Evolutionary conservation across 2,113 vertebrate genomes (phyloP).

Genomic region (Mastomys coucha): DNA sequence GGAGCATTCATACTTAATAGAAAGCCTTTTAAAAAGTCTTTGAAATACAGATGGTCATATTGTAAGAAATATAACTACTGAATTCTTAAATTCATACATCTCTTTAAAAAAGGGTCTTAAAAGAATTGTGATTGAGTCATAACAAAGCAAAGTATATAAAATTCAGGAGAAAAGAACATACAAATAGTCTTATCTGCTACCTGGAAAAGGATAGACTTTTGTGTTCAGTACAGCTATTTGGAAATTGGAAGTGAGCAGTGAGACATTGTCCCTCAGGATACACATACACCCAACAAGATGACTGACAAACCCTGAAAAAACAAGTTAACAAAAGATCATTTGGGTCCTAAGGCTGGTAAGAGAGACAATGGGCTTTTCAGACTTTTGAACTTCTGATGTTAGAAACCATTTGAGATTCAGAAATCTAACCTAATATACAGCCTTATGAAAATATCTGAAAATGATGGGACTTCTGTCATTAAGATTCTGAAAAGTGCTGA

Average conservation of each 20-base stretch:
- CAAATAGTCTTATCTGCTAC: background rate
- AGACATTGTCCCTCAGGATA: background rate
- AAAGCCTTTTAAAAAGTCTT: background rate
- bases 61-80: background rate
- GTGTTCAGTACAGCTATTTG: background rate
- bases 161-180: background rate
- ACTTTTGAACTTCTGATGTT: accelerated
- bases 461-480: slow-evolving; percentile 86
- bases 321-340: background rate
- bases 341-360: background rate
- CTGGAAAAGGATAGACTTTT: background rate
- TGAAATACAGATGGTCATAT: background rate
- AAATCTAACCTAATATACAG: slow-evolving; percentile 87
- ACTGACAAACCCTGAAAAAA: background rate
- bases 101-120: background rate
- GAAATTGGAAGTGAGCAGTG: background rate
- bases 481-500: slow-evolving; percentile 86
- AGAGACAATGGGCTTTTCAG: background rate
- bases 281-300: background rate
- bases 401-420: slow-evolving; percentile 86
- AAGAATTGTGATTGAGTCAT: background rate
- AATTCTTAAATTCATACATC: background rate
- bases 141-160: background rate
- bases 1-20: background rate
- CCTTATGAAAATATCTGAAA: slow-evolving; percentile 87